Percentiles rank a stretch among this genome's conserved stretches.
These are phyloP conservation scores for Sebastes glaucus DNA, from an alignment of 2,797 vertebrate genomes.

Conservation along the genomic window DNA sequence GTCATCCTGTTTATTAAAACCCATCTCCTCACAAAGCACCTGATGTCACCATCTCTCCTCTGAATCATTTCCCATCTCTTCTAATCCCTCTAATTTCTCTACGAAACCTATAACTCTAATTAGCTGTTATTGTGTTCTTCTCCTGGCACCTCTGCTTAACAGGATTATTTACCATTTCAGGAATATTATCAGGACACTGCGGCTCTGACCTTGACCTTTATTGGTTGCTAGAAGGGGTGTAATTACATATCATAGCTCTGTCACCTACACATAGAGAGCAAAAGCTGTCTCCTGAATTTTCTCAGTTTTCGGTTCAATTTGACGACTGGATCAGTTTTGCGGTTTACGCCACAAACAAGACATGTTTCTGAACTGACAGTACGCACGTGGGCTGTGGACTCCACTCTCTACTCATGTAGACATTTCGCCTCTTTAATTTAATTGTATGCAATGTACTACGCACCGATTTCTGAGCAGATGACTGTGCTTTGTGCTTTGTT, in stretches of 20 bases:
- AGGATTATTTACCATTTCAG: conserved; percentile 19
- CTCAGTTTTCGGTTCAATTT: background rate
- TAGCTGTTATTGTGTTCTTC: conserved; percentile 1
- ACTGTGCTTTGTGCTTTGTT: background rate
- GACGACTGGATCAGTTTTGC: background rate
- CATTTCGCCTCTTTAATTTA: background rate
- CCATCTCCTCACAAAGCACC: conserved; percentile 1
- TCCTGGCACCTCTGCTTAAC: background rate
- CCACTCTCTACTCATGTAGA: background rate
- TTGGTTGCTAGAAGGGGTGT: background rate
- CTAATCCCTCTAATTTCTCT: conserved; percentile 24
- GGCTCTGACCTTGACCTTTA: conserved; percentile 31
- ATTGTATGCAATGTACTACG: background rate
- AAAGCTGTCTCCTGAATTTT: conserved; percentile 2
- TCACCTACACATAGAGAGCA: background rate
- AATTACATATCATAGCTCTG: background rate
- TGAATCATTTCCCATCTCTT: conserved; percentile 17
- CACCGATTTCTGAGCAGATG: background rate
- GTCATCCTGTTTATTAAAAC: background rate
- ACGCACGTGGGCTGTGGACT: background rate
- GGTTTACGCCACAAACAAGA: background rate
- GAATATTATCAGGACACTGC: background rate
- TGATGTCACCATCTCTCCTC: background rate
- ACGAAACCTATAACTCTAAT: conserved; percentile 12
- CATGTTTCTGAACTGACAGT: background rate